These are phyloP conservation scores for Furnarius figulus DNA, from an alignment of 2,113 vertebrate species.

Conservation along the genomic window DNA sequence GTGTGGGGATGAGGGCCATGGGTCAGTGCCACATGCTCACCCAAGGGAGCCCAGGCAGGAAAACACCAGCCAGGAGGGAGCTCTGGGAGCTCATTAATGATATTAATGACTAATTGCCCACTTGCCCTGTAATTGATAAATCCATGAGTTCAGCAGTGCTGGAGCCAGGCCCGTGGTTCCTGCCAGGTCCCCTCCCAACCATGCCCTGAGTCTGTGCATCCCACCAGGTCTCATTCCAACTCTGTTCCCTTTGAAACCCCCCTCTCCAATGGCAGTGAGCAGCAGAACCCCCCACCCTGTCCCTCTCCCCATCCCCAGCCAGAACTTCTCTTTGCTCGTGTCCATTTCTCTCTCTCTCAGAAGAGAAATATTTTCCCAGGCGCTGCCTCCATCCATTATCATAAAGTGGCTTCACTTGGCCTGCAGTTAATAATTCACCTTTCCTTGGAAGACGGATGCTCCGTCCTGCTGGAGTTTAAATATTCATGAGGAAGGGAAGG, in stretches of 20 bases:
- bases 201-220: background rate
- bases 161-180: background rate
- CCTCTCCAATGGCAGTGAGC: background rate
- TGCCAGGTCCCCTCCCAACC: background rate
- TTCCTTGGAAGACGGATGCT: conserved; percentile 54
- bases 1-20: rapidly evolving
- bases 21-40: background rate
- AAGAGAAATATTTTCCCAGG: conserved; percentile 50
- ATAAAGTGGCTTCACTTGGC: conserved; percentile 47
- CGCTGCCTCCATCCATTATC: conserved; percentile 12
- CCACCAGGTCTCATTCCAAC: background rate
- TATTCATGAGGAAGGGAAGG: conserved; percentile 32
- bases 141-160: rapidly evolving
- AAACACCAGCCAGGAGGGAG: background rate
- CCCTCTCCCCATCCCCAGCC: background rate
- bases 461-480: background rate
- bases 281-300: background rate
- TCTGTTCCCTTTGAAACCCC: background rate
- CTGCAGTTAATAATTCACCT: conserved; percentile 60
- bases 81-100: background rate
- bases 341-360: background rate
- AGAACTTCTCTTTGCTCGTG: rapidly evolving
- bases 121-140: background rate
- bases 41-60: background rate
- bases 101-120: background rate